Evolutionary conservation across 2,113 vertebrate genomes (phyloP).

Genomic region (Malurus cyaneus): DNA sequence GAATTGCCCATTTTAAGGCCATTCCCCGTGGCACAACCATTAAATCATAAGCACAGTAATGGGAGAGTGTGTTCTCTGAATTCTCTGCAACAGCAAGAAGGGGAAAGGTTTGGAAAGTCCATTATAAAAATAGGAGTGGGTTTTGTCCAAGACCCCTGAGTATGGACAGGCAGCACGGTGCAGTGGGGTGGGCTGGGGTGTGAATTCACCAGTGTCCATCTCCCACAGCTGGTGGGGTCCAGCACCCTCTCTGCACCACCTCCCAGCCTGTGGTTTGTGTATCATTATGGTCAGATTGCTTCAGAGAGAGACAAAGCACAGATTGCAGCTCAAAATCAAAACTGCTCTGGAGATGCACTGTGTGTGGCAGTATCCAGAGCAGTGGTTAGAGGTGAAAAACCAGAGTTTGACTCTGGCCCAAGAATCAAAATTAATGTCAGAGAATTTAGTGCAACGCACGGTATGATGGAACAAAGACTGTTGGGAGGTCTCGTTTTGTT

Average conservation of each 20-base stretch:
- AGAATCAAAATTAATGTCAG: neutral
- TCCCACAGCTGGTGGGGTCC: neutral
- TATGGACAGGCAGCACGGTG: neutral
- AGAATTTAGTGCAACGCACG: neutral
- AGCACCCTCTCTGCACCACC: neutral
- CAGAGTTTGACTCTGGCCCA: neutral
- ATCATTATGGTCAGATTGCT: neutral
- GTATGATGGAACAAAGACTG: neutral
- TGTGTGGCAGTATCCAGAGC: neutral
- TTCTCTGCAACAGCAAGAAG: neutral
- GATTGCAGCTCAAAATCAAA: neutral
- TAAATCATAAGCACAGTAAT: neutral
- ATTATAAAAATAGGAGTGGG: neutral
- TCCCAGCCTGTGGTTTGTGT: neutral
- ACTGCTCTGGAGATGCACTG: neutral
- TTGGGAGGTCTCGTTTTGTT: conserved; percentile 14
- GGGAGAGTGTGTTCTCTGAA: neutral
- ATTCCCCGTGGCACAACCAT: neutral
- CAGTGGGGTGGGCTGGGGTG: neutral
- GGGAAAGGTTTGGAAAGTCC: neutral
- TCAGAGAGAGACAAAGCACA: neutral
- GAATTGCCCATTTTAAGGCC: neutral
- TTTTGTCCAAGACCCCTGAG: neutral
- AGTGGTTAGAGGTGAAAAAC: neutral
- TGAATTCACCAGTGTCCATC: neutral